phyloP scores from a whole-genome alignment of 2,797 vertebrate genomes.

The Chaetophractus vellerosus region DNA sequence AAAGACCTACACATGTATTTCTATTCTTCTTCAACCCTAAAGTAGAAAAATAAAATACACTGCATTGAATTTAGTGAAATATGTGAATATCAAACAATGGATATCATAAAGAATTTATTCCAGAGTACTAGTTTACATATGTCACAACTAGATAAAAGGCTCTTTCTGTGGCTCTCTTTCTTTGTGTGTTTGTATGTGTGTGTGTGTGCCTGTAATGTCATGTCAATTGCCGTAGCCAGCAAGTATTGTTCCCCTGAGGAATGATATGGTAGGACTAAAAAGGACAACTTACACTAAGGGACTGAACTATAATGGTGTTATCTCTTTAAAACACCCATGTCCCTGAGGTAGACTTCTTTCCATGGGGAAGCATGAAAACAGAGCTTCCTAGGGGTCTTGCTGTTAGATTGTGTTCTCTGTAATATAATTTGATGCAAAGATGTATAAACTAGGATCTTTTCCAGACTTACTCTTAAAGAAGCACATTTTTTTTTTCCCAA shows the following conservation, averaged over 20 bases:
- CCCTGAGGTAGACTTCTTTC: conserved; percentile 53
- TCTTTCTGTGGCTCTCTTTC: background rate
- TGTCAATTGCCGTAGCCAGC: conserved; percentile 45
- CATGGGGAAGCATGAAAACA: conserved; percentile 3
- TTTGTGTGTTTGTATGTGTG: background rate
- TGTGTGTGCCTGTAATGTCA: background rate
- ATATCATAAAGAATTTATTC: conserved; percentile 35
- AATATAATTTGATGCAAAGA: conserved; percentile 77
- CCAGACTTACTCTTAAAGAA: conserved; percentile 74
- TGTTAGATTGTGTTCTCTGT: conserved; percentile 34
- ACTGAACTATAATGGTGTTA: conserved; percentile 1
- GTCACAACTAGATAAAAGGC: conserved; percentile 69
- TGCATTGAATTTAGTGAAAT: conserved; percentile 31
- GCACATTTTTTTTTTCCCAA: conserved; percentile 53
- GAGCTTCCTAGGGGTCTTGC: conserved; percentile 19
- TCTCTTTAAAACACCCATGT: conserved; percentile 67
- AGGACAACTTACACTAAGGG: conserved; percentile 24
- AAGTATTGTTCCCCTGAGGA: conserved; percentile 54
- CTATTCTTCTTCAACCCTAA: conserved; percentile 52
- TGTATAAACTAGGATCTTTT: conserved; percentile 73
- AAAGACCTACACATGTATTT: conserved; percentile 53
- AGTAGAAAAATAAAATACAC: conserved; percentile 55
- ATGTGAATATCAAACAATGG: conserved; percentile 42
- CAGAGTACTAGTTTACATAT: conserved; percentile 61
- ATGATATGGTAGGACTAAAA: conserved; percentile 52